These are phyloP conservation scores for Tapirus terrestris DNA, from an alignment of 2,113 vertebrate species.

Conservation along the genomic window DNA sequence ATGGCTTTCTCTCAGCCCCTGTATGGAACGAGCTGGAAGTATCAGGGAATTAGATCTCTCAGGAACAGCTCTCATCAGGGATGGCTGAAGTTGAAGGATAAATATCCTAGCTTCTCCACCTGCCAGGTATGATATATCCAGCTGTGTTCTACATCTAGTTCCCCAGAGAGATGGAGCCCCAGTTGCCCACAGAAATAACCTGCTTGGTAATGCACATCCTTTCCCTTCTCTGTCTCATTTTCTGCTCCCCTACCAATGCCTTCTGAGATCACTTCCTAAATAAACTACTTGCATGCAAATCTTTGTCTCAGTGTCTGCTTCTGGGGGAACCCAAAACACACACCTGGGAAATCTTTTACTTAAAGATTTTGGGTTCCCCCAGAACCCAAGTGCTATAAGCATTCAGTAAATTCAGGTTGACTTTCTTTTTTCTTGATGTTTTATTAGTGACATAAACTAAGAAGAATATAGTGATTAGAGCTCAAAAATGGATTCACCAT, in stretches of 20 bases:
- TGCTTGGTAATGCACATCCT: neutral
- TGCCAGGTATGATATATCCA: neutral
- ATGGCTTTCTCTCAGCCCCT: neutral
- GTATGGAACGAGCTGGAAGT: neutral
- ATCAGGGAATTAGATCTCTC: neutral
- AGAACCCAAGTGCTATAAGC: neutral
- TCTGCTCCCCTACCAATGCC: neutral
- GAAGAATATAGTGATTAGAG: neutral
- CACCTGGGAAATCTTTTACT: neutral
- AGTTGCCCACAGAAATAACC: neutral
- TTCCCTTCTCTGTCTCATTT: neutral
- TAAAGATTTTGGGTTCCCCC: too few species aligned
- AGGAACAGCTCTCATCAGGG: neutral
- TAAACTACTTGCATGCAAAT: neutral
- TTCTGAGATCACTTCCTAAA: neutral
- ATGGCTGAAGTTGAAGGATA: neutral
- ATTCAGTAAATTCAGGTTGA: neutral
- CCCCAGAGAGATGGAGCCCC: neutral
- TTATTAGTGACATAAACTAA: conserved; percentile 13
- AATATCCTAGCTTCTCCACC: neutral
- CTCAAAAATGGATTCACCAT: neutral
- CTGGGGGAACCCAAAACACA: neutral
- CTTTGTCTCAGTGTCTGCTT: neutral
- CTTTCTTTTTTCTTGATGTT: neutral
- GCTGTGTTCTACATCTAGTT: neutral